Evolutionary conservation across 92 coral and sea anemone genomes (phyloP).

Genomic region (Palythoa caribaeorum): DNA sequence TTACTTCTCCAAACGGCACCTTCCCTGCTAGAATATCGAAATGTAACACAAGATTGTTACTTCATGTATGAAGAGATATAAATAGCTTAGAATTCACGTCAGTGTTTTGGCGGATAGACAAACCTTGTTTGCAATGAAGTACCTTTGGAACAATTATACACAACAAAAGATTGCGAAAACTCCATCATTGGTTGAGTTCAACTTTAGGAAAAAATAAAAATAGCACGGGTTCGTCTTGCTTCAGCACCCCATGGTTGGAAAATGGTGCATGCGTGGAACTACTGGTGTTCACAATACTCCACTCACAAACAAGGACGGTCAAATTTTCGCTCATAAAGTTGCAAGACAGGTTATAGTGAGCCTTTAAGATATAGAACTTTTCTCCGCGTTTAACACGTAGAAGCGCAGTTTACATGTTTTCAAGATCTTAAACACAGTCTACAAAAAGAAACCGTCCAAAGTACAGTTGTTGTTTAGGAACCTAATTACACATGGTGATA

Average conservation of each 20-base stretch:
- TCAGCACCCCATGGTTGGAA: neutral
- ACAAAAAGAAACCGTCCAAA: too few relatives aligned
- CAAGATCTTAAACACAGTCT: too few relatives aligned
- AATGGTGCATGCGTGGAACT: neutral
- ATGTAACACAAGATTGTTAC: constrained; percentile 1
- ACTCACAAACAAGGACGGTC: neutral
- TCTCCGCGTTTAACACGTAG: too few relatives aligned
- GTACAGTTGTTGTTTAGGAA: too few relatives aligned
- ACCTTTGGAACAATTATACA: neutral
- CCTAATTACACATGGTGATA: too few relatives aligned
- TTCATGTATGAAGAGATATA: constrained; percentile 2
- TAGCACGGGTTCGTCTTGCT: neutral
- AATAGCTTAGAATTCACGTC: constrained; percentile 23
- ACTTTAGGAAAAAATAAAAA: neutral
- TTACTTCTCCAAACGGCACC: neutral
- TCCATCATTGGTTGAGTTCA: neutral
- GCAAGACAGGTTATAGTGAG: neutral
- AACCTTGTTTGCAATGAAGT: neutral
- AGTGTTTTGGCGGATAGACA: neutral
- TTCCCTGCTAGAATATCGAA: neutral
- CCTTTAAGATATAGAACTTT: neutral
- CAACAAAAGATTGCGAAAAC: neutral
- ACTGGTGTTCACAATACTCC: neutral
- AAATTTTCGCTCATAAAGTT: neutral
- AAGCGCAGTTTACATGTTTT: too few relatives aligned